Conservation (phyloP, 2,113 vertebrate species). For the Carassius auratus region DNA sequence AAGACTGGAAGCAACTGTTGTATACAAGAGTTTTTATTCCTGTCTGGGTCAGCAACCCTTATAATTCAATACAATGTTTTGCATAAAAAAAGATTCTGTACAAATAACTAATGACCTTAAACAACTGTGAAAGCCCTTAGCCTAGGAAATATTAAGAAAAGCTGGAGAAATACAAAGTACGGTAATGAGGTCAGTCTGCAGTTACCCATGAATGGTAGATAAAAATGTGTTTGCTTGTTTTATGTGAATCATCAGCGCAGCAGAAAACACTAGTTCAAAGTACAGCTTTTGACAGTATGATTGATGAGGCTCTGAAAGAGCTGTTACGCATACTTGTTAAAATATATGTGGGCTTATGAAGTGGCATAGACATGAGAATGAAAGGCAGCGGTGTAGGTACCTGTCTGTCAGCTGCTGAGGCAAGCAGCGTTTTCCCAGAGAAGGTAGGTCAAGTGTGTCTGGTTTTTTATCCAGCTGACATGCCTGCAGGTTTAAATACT, state of each 20-base stretch:
- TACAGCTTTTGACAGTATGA: neutral
- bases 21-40: no score
- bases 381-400: conserved; percentile 64
- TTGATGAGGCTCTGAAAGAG: neutral
- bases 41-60: no score
- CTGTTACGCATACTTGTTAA: no score
- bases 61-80: no score
- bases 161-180: no score
- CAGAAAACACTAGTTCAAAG: neutral
- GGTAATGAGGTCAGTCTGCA: no score
- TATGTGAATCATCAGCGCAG: neutral
- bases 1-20: no score
- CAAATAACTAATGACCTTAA: no score
- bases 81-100: no score
- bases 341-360: neutral
- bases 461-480: conserved; percentile 96
- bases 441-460: conserved; percentile 91
- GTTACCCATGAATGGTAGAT: no score
- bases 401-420: conserved; percentile 95
- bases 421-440: conserved; percentile 87
- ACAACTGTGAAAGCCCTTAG: no score
- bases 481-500: conserved; percentile 94
- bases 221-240: neutral
- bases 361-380: neutral
- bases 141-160: no score